A percentile compares a stretch with the other conserved stretches of the same genome.
Conservation (phyloP, 2,888 invertebrate genomes). For the Cryptophagus acutangulus region DNA sequence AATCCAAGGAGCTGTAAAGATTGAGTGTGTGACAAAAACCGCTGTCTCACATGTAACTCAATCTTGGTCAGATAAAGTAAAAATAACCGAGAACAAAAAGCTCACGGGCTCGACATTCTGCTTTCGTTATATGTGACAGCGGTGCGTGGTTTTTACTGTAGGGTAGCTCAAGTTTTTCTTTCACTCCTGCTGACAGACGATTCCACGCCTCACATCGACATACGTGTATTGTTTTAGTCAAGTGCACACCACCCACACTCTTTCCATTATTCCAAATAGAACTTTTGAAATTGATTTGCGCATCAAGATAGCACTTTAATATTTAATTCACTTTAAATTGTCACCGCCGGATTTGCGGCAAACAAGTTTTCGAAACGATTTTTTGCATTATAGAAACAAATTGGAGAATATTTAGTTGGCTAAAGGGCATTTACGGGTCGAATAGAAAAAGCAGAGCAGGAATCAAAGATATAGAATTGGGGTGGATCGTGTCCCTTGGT, state of each 20-base stretch:
- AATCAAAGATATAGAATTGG: slow-evolving; percentile 28
- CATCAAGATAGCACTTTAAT: too few relatives aligned
- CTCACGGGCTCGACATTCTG: slow-evolving; percentile 8
- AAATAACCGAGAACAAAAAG: slow-evolving; percentile 21
- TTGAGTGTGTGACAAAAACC: slow-evolving; percentile 31
- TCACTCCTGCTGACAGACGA: slow-evolving; percentile 2
- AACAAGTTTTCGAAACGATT: too few relatives aligned
- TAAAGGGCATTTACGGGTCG: too few relatives aligned
- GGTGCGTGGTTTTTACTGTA: slow-evolving; percentile 6
- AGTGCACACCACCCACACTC: too few relatives aligned
- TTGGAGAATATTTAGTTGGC: too few relatives aligned
- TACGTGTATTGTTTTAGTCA: slow-evolving; percentile 1
- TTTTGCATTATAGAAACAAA: too few relatives aligned
- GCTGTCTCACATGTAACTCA: slow-evolving; percentile 30
- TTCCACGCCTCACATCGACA: slow-evolving; percentile 1
- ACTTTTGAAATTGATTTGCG: neutral
- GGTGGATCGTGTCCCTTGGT: slow-evolving; percentile 26
- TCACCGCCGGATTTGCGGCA: too few relatives aligned
- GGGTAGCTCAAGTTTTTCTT: neutral
- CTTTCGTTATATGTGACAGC: slow-evolving; percentile 9
- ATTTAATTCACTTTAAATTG: too few relatives aligned
- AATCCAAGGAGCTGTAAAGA: slow-evolving; percentile 20
- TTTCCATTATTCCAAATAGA: neutral
- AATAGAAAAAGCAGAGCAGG: slow-evolving; percentile 12
- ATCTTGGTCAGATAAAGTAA: slow-evolving; percentile 32